Evolutionary conservation across 1,140 invertebrate genomes (phyloP), one percentile per base, ranked within the genome.

Genomic region (Pseudomyrmex concolor): DNA sequence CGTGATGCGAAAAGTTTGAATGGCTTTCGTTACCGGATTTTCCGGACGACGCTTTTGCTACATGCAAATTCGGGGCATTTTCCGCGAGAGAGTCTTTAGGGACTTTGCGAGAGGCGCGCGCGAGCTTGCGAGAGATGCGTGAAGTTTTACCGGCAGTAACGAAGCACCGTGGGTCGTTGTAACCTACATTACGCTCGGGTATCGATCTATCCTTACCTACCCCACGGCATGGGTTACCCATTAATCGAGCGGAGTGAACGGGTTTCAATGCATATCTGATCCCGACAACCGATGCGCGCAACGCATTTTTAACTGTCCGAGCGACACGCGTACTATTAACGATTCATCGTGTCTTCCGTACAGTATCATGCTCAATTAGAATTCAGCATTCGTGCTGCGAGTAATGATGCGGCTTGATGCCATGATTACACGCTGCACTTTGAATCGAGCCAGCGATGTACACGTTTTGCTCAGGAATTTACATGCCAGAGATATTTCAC

Each of bases 1-100:
- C 84, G 66, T 81, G 86, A 88, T 86, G 74, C 73, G 83, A 88
- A 89, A 89, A 89, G 71, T 89, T 89, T 83, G 67, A 85, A 84
- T 82, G 64, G 70, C 74, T 85, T 85, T 88, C 73, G 67, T 82
- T 34, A 22, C 17, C 71, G 73, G 22, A 57, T 68, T 84, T 70
- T 67, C 78, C 22, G 48, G 50, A n/a, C 72, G 86, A 86, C 73
- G 85, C 77, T 84, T 34, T 80, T 63, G 64, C 51, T 86, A 68
- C 81, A 87, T 87, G 86, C 85, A 87, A 87, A 87, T 87, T 72
- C 57, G 13, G 54, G 13, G 71, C 57, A 60, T 59, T 67, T 78
- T 62, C 64, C 25, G 15, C 17, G 43, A 22, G 55, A 22, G 43
- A 34, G 66, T 48, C 48, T 71, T 59, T 67, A 60, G 15, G 34